Percentiles rank a stretch among this genome's conserved stretches.
Evolutionary conservation across 2,113 vertebrate species (phyloP).

Genomic region (Ochotona curzoniae): DNA sequence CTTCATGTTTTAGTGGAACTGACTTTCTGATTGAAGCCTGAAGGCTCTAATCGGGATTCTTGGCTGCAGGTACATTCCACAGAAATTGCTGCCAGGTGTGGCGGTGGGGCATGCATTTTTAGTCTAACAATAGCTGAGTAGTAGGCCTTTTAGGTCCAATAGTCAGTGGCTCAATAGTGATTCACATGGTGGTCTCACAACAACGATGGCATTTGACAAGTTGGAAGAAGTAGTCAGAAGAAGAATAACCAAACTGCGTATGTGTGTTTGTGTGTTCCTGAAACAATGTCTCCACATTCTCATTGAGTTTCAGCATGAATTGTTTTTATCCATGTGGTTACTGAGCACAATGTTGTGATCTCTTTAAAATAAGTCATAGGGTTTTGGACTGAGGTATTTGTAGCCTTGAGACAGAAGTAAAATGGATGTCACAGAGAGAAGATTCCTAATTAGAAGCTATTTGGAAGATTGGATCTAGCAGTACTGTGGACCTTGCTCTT

Average conservation of each 20-base stretch:
- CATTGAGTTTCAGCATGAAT: background rate
- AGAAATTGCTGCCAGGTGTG: background rate
- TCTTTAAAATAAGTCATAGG: background rate
- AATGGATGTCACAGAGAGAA: background rate
- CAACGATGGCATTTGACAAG: background rate
- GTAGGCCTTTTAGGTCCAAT: fast-evolving
- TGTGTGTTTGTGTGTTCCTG: constrained; percentile 36
- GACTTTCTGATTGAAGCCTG: no score
- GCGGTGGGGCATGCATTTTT: background rate
- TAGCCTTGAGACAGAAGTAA: constrained; percentile 16
- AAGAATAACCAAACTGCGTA: constrained; percentile 44
- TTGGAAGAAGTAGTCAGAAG: constrained; percentile 27
- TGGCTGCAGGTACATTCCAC: fast-evolving
- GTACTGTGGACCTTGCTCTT: background rate
- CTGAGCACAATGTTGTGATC: constrained; percentile 41
- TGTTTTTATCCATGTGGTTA: constrained; percentile 70
- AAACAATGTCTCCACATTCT: constrained; percentile 56
- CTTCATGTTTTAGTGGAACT: background rate
- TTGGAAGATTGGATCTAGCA: background rate
- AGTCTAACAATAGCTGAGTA: background rate
- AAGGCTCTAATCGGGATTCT: background rate
- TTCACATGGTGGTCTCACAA: background rate
- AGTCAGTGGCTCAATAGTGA: background rate
- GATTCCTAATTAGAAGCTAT: background rate
- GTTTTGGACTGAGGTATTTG: background rate